Percentiles rank a stretch among this genome's conserved stretches.
phyloP scores from a whole-genome alignment of 2,113 vertebrate genomes.

The Numenius arquata region DNA sequence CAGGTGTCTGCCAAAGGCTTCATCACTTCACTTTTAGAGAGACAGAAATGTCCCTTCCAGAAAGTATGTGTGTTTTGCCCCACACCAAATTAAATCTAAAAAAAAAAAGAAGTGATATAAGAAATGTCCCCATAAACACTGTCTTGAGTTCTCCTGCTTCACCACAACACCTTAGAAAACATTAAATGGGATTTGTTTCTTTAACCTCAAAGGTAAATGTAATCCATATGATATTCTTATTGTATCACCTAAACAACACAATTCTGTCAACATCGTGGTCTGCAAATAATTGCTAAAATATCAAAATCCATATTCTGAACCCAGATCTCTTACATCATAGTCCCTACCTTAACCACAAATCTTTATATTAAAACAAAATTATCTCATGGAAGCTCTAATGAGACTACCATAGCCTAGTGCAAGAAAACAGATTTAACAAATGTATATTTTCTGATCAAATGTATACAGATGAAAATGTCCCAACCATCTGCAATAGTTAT shows the following conservation, averaged over 20 bases:
- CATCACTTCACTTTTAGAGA: background rate
- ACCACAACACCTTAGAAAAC: background rate
- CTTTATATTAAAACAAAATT: background rate
- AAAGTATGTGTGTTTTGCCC: background rate
- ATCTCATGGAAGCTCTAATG: background rate
- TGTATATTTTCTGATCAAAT: background rate
- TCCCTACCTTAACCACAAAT: background rate
- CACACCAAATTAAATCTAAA: accelerated
- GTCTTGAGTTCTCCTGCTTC: background rate
- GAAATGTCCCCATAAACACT: background rate
- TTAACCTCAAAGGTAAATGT: background rate
- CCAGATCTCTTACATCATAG: background rate
- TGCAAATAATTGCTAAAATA: background rate
- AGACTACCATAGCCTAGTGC: accelerated
- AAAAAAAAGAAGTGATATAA: background rate
- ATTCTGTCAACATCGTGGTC: background rate
- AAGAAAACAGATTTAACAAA: background rate
- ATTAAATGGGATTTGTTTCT: background rate
- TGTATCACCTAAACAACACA: background rate
- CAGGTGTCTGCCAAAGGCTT: background rate
- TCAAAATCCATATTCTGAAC: background rate
- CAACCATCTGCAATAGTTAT: background rate
- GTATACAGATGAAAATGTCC: accelerated
- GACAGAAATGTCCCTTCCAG: background rate
- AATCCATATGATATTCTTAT: background rate